Base-by-base conservation (phyloP, 2,797 vertebrate species). In the Cryptoblepharus egeriae region DNA sequence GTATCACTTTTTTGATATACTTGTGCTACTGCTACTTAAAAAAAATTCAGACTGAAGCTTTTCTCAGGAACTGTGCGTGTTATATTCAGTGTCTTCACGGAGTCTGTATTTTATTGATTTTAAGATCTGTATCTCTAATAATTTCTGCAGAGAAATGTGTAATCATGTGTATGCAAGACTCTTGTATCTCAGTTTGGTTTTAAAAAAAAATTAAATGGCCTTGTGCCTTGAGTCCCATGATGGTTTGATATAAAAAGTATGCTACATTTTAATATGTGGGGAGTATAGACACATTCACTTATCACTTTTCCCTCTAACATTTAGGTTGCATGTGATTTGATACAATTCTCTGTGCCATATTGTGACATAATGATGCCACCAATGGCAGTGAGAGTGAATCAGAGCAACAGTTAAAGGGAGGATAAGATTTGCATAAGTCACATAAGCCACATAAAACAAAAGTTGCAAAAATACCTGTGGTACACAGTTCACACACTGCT, bases 71-170 rank as follows among this genome's bases (percentile, higher is more conserved):
- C 28, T 76, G 52, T 12, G 82, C 61, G 30, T 37, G 35, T 26
- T 76, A 73, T 24, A 13, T 22, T 75, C 72, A 72, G 12, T 2
- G 32, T 73, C 37, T 55, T 13, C 22, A 71, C 32, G 28, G 61
- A 7, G 1, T 3, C 42, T 70, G 13, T 28, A 12, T 22, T 72
- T 77, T 76, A 75, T 72, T 81, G 71, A 86, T 42, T 45, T 72
- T 58, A 69, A 73, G 7, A 32, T 64, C 81, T 78, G 24, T 0
- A 3, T 58, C 77, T 82, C 81, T 79, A 69, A 20, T 18, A 35
- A 67, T 74, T 58, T 58, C 60, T 82, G 55, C 82, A 79, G n/a
- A 81, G 39, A 35, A 64, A 30, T 11, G 18, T 0, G 49, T 83
- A 82, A 42, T 77, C 20, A 30, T 63, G 42, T 10, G 22, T 0